Conservation (phyloP, 37 sponge, comb jelly and placozoan species). For the Theonella swinhoei region DNA sequence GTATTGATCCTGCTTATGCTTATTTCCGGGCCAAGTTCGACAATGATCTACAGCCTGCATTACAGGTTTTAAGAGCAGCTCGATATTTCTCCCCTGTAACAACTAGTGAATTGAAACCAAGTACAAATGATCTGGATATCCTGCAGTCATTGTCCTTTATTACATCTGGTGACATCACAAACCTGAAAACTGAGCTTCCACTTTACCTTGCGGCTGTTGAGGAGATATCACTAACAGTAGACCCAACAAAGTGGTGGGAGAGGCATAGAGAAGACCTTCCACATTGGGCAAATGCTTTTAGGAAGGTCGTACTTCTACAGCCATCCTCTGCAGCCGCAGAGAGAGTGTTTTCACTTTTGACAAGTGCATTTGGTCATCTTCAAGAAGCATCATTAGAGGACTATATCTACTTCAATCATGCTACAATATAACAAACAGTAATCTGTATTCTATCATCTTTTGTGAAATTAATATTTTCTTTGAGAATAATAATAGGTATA, state of each 20-base stretch:
- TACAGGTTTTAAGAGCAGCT: constrained; percentile 17
- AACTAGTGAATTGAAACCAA: constrained; percentile 20
- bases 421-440: not conserved
- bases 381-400: no score
- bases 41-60: not conserved
- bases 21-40: constrained; percentile 15
- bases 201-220: constrained; percentile 20
- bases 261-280: constrained; percentile 21
- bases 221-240: not conserved
- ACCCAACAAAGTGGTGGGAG: constrained; percentile 38
- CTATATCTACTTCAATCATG: not conserved
- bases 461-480: no score
- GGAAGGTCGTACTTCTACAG: not conserved
- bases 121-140: constrained; percentile 4
- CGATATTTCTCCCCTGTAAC: constrained; percentile 9
- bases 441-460: no score
- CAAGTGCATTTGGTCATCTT: not conserved
- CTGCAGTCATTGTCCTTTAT: not conserved
- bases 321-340: constrained; percentile 52
- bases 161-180: not conserved
- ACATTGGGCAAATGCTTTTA: constrained; percentile 32
- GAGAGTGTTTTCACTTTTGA: constrained; percentile 15
- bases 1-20: constrained; percentile 4
- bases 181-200: constrained; percentile 26
- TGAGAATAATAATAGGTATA: no score